These are phyloP conservation scores for Syngnathus acus DNA, from an alignment of 2,797 vertebrate genomes.

Conservation along the genomic window DNA sequence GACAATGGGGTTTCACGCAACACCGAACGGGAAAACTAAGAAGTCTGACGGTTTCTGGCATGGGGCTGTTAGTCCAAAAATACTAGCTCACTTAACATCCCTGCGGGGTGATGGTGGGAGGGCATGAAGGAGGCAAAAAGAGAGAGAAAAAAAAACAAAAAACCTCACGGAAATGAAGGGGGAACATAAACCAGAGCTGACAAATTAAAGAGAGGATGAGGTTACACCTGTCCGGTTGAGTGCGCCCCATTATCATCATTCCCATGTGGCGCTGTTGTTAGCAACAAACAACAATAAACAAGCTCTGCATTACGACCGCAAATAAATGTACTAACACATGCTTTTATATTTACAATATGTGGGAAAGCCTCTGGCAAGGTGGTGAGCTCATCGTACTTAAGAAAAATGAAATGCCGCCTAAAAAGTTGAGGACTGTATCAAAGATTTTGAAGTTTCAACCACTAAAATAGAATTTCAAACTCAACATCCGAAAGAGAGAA, in stretches of 20 bases:
- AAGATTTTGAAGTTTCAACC: too few species aligned
- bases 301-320: constrained; percentile 42
- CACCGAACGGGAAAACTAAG: constrained; percentile 47
- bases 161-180: constrained; percentile 32
- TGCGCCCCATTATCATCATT: constrained; percentile 42
- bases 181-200: constrained; percentile 29
- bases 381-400: constrained; percentile 18
- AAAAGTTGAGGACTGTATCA: not conserved
- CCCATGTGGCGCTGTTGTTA: constrained; percentile 63
- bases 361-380: constrained; percentile 11
- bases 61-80: constrained; percentile 47
- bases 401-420: constrained; percentile 13
- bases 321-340: constrained; percentile 30
- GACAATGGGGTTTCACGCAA: constrained; percentile 48
- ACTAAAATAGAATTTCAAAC: constrained; percentile 5
- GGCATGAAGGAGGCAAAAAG: constrained; percentile 16
- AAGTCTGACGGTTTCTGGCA: constrained; percentile 56
- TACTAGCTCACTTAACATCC: constrained; percentile 53
- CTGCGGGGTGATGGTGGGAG: constrained; percentile 34
- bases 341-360: constrained; percentile 29
- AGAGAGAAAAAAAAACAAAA: constrained; percentile 15
- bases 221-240: constrained; percentile 58
- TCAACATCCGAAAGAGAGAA: constrained; percentile 20
- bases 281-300: constrained; percentile 64
- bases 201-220: constrained; percentile 42